Base-by-base conservation (phyloP, 2,888 invertebrate genomes). In the Ichneumoninae sp. region DNA sequence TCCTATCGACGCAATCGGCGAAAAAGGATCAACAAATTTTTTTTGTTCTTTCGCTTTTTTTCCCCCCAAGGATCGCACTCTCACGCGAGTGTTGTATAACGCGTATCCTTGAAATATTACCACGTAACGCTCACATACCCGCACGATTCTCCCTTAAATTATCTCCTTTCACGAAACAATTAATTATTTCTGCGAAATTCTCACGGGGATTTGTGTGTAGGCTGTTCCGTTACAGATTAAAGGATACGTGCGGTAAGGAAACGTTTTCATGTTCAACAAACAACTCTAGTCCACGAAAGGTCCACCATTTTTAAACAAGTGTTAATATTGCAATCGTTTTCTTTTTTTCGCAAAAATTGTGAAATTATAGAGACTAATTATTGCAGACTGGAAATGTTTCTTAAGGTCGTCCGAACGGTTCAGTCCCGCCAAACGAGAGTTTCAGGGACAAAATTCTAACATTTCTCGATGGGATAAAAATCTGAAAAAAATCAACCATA, bases 11-110 rank as follows among this genome's bases (percentile, higher is more conserved):
- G n/a, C 47, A n/a, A 66, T 52, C 52, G 19, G 65, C 47, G 60
- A 79, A 63, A 76, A 79, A 85, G 33, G 60, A 75, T 10, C 65
- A 66, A 70, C 74, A 36, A 50, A 66, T 44, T 13, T 57, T 13
- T 44, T 44, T 68, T 44, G 10, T 26, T 63, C 30, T 47, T 47
- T 47, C 44, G 3, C 40, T 36, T 22, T 65, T 65, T 73, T 83
- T 22, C 22, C 22, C 60, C 73, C 85, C 85, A 78, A 81, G 81
- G 82, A 68, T 76, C 71, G n/a, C 68, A 65, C 52, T 78, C 81
- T 75, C 66, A 52, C 65, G 26, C 66, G 66, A 76, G 36, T 63
- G 52, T 69, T 36, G 30, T 30, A 22, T 40, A 57, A 52, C 40
- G 36, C 6, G 10, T 60, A 63, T 80, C 60, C 76, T 79, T 77